Evolutionary conservation across 1,140 invertebrate species (phyloP), one percentile per base, ranked within the genome.

Genomic region (Eriocheir sinensis): DNA sequence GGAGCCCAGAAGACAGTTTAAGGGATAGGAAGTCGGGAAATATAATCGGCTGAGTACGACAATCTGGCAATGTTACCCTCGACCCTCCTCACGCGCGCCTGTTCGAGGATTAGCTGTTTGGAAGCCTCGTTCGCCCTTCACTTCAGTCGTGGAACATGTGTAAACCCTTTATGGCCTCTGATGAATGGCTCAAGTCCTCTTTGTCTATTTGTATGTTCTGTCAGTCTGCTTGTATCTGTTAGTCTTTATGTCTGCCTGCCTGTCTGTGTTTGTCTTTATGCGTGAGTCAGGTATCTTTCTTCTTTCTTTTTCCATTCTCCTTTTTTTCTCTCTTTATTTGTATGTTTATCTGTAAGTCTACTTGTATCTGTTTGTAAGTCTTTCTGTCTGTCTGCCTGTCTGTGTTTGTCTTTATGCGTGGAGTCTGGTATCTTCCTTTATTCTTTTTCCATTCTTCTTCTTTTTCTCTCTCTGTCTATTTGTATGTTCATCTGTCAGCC

Each of bases 401-500:
- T 41, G 9, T 38, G 34, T 41, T 40, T 41, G 6, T 89, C 40
- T 34, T 15, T 41, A 15, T 34, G 8, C 21, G 8, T 34, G 17
- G 17, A 15, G 36, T 30, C 44, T 4, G 9, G 6, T 89, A 8
- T 38, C 32, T 38, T 30, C 30, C 86, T 89, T 40, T 89, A 32
- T 89, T 40, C 44, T 40, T 89, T 40, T 89, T 40, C 44, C 86
- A 40, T 30, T 89, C 86, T 89, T 40, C 44, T 40, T 89, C 86
- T 89, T 40, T 89, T 40, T 89, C 86, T 89, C 86, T 89, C 40
- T 89, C 86, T 89, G 34, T 89, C 86, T 89, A 32, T 89, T 41
- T 89, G 3, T 48, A 36, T 89, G 36, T 89, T 9, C 0, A 1
- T 41, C 3, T 44, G 0, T 38, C 41, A 27, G 2, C 34, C 36